Evolutionary conservation across 2,113 vertebrate species (phyloP), one percentile per base, ranked within the genome.

Genomic region (Esox niger): DNA sequence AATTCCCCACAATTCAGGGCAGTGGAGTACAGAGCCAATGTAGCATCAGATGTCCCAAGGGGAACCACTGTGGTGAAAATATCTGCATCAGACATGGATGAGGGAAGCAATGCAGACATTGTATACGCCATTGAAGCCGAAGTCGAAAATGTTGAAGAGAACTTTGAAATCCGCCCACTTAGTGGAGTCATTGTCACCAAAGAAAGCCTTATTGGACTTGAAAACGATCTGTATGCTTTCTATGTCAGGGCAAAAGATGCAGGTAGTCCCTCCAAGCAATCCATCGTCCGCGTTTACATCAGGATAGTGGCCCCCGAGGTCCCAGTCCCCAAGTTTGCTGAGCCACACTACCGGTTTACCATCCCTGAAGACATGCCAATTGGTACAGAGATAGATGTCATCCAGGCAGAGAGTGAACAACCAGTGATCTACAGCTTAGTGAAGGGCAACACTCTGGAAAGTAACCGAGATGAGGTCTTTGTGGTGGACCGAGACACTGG

Each of bases 131-230:
- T 98, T 3, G 95, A 98, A 79, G 93, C 94, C 7, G 94, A 96
- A 43, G 91, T 92, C 63, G 94, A 95, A 84, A 95, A 91, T 1
- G 93, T 97, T 20, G 88, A 88, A 49, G 97, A 99, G 81, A 98
- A 98, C 80, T 92, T 98, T 87, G 94, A 98, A 89, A 95, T 98
- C 32, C 89, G 95, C 82, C 86, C 82, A 25, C 87, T 92, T 21
- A 92, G 92, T 31, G 97, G 97, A 1, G 20, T 95, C 71, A 94
- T 99, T 69, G 90, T 91, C 6, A 98, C 96, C 49, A 98, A 93
- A 89, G 97, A 99, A 85, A 99, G 95, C 79, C 90, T 99, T 68
- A 92, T 99, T 65, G 97, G 97, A 62, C 91, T 99, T 67, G 97
- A 99, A 89, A 94, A 94, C 65, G 92, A 96, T 20, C 86, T 95